Percentiles rank a stretch among this genome's conserved stretches.
Conservation (phyloP, 2,888 invertebrate species). For the Torymus aiolomorphi region DNA sequence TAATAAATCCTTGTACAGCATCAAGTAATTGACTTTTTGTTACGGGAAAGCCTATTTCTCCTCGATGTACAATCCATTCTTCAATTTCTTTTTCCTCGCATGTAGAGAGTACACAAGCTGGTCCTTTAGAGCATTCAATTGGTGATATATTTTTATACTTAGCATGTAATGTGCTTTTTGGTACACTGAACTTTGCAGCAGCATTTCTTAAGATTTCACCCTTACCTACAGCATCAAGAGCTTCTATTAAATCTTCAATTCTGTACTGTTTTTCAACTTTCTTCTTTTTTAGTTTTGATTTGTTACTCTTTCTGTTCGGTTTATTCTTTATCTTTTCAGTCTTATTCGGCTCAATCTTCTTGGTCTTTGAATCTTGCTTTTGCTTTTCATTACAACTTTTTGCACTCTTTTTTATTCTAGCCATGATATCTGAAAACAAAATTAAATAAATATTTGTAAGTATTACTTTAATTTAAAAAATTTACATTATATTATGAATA, state of each 20-base stretch:
- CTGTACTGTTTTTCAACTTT: not conserved
- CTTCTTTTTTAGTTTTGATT: too few species aligned
- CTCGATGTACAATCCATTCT: slow-evolving; percentile 30
- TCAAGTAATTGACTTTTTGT: slow-evolving; percentile 35
- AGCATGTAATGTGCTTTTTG: slow-evolving; percentile 5
- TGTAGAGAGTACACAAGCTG: slow-evolving; percentile 6
- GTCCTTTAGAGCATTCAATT: slow-evolving; percentile 22
- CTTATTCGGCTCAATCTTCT: too few species aligned
- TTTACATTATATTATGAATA: not conserved
- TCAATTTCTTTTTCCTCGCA: slow-evolving; percentile 32
- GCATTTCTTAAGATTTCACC: not conserved
- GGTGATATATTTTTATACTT: not conserved
- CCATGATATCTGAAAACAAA: too few species aligned
- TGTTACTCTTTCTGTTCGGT: too few species aligned
- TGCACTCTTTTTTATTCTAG: not conserved
- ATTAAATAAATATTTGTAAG: not conserved
- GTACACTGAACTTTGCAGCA: not conserved
- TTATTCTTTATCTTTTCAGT: too few species aligned
- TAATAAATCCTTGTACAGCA: slow-evolving; percentile 25
- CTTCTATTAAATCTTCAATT: slow-evolving; percentile 1
- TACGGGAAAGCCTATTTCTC: slow-evolving; percentile 33
- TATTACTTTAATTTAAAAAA: not conserved
- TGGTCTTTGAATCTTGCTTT: not conserved
- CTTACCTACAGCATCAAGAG: not conserved
- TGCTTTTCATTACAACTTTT: not conserved